phyloP scores from a whole-genome alignment of 2,113 vertebrate species.

The Laterallus jamaicensis region DNA sequence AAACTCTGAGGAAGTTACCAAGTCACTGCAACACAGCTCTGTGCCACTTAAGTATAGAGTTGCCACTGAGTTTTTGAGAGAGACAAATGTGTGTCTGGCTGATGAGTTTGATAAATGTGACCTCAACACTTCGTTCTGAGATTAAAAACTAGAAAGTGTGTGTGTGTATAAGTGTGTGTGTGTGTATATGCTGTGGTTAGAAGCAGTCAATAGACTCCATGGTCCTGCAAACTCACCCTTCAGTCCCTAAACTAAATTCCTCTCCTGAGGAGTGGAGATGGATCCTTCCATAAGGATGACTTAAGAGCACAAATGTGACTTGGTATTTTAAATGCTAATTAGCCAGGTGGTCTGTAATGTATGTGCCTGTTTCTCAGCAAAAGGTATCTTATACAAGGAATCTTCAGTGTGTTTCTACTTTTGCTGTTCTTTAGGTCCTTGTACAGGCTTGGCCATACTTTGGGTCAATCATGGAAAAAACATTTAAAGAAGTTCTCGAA shows the following conservation, averaged over 20 bases:
- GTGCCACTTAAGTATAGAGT: neutral
- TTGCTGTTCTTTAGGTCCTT: constrained; percentile 77
- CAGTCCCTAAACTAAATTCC: neutral
- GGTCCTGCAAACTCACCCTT: neutral
- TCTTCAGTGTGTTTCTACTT: neutral
- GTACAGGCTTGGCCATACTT: constrained; percentile 94
- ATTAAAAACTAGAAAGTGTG: neutral
- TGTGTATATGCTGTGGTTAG: neutral
- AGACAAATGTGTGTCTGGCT: neutral
- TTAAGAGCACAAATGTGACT: neutral
- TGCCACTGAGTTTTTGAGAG: neutral
- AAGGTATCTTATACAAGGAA: neutral
- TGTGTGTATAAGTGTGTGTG: neutral
- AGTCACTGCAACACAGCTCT: neutral
- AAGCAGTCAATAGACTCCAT: neutral
- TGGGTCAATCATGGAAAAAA: constrained; percentile 90
- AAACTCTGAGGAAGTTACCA: neutral
- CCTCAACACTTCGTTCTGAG: neutral
- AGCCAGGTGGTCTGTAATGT: neutral
- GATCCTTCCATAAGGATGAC: neutral
- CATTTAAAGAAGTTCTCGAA: constrained; percentile 87
- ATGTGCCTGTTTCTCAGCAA: neutral
- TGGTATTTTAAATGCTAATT: neutral
- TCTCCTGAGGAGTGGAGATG: neutral
- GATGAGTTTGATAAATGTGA: neutral